A percentile compares a stretch with the other conserved stretches of the same genome.
These are phyloP conservation scores for Fulmarus glacialis DNA, from an alignment of 2,113 vertebrate genomes.

Conservation along the genomic window DNA sequence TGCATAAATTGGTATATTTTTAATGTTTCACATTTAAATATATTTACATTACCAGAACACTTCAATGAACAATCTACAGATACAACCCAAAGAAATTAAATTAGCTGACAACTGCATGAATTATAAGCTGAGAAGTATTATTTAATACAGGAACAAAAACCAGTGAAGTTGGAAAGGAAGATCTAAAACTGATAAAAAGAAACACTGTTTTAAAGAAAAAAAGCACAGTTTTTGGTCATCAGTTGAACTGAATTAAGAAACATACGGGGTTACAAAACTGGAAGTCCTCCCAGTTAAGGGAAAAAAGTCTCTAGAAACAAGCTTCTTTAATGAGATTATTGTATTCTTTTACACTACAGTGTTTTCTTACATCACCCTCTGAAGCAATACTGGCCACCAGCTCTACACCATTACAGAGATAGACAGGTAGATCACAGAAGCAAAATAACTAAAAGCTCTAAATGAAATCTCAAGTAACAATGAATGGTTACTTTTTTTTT, in stretches of 20 bases:
- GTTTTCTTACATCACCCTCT: neutral
- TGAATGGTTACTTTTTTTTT: neutral
- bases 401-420: neutral
- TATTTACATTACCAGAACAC: neutral
- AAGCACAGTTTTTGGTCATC: neutral
- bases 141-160: neutral
- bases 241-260: neutral
- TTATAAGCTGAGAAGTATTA: neutral
- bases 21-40: neutral
- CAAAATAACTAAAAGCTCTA: neutral
- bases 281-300: neutral
- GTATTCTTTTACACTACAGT: neutral
- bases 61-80: neutral
- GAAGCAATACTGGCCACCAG: neutral
- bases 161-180: neutral
- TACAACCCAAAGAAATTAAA: neutral
- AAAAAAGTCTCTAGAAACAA: neutral
- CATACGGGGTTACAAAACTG: neutral
- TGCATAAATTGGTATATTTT: neutral
- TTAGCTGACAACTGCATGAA: neutral
- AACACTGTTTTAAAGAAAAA: neutral
- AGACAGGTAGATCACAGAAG: neutral
- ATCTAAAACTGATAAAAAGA: neutral
- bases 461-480: neutral
- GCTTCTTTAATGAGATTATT: neutral